A percentile compares a stretch with the other conserved stretches of the same genome.
These are phyloP conservation scores for Penaeus vannamei DNA, from an alignment of 1,140 invertebrate genomes.

Conservation along the genomic window DNA sequence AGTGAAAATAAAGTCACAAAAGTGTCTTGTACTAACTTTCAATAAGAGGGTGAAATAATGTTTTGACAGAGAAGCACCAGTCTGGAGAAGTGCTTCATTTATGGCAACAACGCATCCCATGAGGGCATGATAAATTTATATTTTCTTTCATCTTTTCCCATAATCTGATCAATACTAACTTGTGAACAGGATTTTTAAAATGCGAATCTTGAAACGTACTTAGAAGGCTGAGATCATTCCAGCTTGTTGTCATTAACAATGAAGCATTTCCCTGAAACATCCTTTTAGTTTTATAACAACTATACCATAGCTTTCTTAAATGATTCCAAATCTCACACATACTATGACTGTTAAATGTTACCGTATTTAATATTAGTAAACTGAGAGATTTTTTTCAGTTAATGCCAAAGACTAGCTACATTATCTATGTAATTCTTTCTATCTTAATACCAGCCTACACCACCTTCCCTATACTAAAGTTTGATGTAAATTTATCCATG, in stretches of 20 bases:
- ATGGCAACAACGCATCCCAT: too few species aligned
- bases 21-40: constrained; percentile 55
- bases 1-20: constrained; percentile 45
- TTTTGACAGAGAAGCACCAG: constrained; percentile 42
- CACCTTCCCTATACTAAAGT: constrained; percentile 60
- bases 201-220: not conserved
- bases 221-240: not conserved
- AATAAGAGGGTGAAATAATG: constrained; percentile 26
- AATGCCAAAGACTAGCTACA: constrained; percentile 65
- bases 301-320: constrained; percentile 35
- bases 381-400: constrained; percentile 52
- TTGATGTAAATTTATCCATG: constrained; percentile 45
- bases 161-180: not conserved
- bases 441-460: constrained; percentile 53
- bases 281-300: not conserved
- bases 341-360: constrained; percentile 42
- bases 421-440: constrained; percentile 46
- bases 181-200: not conserved
- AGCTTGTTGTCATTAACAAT: not conserved
- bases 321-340: constrained; percentile 47
- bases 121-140: too few species aligned
- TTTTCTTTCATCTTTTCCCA: not conserved
- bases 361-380: constrained; percentile 57
- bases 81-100: constrained; percentile 40
- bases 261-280: constrained; percentile 48